A percentile compares a stretch with the other conserved stretches of the same genome.
These are phyloP conservation scores for Harpalus rufipes DNA, from an alignment of 2,888 invertebrate genomes.

Conservation along the genomic window DNA sequence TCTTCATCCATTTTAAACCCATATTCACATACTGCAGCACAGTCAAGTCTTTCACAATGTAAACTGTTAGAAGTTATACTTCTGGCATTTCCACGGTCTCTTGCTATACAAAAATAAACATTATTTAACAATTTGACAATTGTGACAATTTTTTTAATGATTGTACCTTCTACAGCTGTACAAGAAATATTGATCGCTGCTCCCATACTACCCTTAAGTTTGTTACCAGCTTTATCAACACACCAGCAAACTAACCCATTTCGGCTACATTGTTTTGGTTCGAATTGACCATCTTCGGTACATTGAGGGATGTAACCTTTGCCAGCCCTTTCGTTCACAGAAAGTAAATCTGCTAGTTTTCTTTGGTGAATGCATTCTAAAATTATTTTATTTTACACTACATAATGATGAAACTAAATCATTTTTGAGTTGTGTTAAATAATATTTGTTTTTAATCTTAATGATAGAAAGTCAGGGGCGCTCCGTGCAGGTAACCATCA, in stretches of 20 bases:
- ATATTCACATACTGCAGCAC: conserved; percentile 91
- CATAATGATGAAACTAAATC: too few relatives aligned
- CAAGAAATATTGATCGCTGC: conserved; percentile 86
- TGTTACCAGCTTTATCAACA: conserved; percentile 88
- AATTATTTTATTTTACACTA: conserved; percentile 42
- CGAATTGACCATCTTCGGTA: conserved; percentile 84
- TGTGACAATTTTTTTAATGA: neutral
- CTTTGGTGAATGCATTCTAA: conserved; percentile 87
- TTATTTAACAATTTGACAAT: neutral
- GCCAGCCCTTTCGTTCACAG: conserved; percentile 88
- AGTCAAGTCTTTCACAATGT: conserved; percentile 85
- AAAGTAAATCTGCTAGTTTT: conserved; percentile 86
- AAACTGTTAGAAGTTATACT: conserved; percentile 74
- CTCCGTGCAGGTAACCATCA: too few relatives aligned
- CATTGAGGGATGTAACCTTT: conserved; percentile 92
- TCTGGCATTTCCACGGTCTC: conserved; percentile 73
- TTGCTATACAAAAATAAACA: conserved; percentile 70
- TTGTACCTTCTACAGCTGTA: conserved; percentile 75
- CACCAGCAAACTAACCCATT: conserved; percentile 94
- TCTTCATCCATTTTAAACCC: conserved; percentile 86
- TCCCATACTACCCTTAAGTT: conserved; percentile 89
- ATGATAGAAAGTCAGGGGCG: too few relatives aligned
- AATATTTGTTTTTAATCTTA: too few relatives aligned
- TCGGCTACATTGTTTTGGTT: conserved; percentile 88
- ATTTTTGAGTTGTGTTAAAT: too few relatives aligned